Evolutionary conservation across 92 coral and sea anemone genomes (phyloP).

Genomic region (Galaxea fascicularis): DNA sequence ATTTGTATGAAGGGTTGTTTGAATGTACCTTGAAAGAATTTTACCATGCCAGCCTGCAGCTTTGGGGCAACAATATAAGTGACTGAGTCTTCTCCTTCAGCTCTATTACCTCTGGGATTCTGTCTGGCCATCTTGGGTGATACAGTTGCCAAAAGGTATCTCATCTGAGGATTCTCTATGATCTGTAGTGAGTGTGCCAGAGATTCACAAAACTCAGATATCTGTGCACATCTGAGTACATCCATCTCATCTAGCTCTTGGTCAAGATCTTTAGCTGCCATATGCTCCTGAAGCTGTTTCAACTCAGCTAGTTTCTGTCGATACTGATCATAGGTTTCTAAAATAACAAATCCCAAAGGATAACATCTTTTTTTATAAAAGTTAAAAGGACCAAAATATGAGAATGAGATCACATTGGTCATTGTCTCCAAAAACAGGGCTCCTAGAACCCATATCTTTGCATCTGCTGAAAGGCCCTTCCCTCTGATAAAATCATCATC

Average conservation of each 20-base stretch:
- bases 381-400: not conserved
- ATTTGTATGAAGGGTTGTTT: not conserved
- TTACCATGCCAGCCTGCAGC: constrained; percentile 80
- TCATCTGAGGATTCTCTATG: constrained; percentile 94
- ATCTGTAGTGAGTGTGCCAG: constrained; percentile 89
- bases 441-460: too few species aligned
- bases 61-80: constrained; percentile 82
- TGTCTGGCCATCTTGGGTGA: constrained; percentile 66
- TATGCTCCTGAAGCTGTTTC: constrained; percentile 77
- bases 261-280: constrained; percentile 90
- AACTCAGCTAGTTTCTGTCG: constrained; percentile 80
- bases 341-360: not conserved
- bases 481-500: not conserved
- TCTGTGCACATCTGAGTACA: constrained; percentile 85
- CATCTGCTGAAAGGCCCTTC: too few species aligned
- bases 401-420: too few species aligned
- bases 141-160: constrained; percentile 75
- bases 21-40: constrained; percentile 75
- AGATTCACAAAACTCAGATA: constrained; percentile 85
- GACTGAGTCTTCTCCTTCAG: constrained; percentile 65
- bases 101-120: constrained; percentile 68
- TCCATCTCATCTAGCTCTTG: constrained; percentile 90
- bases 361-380: not conserved
- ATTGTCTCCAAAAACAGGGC: too few species aligned
- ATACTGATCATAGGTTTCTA: constrained; percentile 77